These are phyloP conservation scores for Paraescarpia echinospica DNA, from an alignment of 1,140 invertebrate species.

Conservation along the genomic window DNA sequence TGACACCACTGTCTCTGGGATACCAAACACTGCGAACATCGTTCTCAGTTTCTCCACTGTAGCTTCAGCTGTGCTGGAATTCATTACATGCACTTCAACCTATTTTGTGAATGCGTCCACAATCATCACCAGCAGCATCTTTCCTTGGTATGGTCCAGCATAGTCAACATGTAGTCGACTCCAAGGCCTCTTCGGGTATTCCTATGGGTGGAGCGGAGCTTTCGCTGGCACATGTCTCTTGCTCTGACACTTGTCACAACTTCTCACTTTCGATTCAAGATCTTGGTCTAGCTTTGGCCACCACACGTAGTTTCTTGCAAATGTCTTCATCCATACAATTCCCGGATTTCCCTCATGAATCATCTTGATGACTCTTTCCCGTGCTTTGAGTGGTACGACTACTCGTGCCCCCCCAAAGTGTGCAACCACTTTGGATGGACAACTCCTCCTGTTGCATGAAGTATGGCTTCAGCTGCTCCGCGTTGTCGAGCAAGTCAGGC, in stretches of 20 bases:
- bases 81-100: slow-evolving; percentile 12
- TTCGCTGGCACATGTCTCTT: slow-evolving; percentile 33
- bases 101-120: slow-evolving; percentile 21
- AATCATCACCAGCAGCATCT: slow-evolving; percentile 42
- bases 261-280: neutral
- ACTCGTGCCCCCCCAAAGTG: slow-evolving; percentile 15
- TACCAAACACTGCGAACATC: slow-evolving; percentile 9
- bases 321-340: slow-evolving; percentile 26
- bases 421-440: neutral
- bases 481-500: neutral
- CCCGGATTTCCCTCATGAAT: slow-evolving; percentile 18
- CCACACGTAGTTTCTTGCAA: slow-evolving; percentile 15
- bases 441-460: neutral
- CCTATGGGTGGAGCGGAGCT: slow-evolving; percentile 45
- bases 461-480: neutral
- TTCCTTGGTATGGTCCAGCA: slow-evolving; percentile 54
- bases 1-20: slow-evolving; percentile 25
- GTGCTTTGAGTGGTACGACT: slow-evolving; percentile 8
- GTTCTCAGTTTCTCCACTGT: slow-evolving; percentile 17
- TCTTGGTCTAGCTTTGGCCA: slow-evolving; percentile 21
- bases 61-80: neutral
- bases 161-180: slow-evolving; percentile 61
- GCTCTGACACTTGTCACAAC: slow-evolving; percentile 38
- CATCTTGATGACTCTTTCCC: neutral
- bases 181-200: slow-evolving; percentile 53